A percentile compares a stretch with the other conserved stretches of the same genome.
These are phyloP conservation scores for Syrista parreyssii DNA, from an alignment of 2,888 invertebrate genomes.

Conservation along the genomic window DNA sequence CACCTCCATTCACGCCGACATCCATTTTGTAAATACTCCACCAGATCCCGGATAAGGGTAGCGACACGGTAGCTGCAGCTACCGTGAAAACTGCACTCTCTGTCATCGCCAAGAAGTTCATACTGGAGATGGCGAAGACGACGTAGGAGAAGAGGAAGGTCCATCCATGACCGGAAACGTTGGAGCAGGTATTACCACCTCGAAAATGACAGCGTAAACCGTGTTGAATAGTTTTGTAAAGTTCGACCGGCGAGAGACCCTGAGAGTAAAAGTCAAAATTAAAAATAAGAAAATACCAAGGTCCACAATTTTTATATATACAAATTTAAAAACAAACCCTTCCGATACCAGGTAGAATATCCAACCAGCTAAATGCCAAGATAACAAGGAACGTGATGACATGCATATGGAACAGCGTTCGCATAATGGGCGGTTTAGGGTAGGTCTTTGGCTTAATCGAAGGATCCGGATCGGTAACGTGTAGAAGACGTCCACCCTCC, in stretches of 20 bases:
- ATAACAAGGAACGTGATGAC: constrained; percentile 64
- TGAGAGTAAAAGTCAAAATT: constrained; percentile 10
- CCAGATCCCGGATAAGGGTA: constrained; percentile 71
- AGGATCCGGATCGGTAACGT: constrained; percentile 60
- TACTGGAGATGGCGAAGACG: constrained; percentile 65
- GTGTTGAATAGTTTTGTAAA: constrained; percentile 50
- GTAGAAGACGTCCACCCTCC: constrained; percentile 56
- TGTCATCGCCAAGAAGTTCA: constrained; percentile 69
- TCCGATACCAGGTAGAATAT: constrained; percentile 69
- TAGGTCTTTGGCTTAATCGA: constrained; percentile 54
- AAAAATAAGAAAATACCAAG: neutral
- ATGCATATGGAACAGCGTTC: constrained; percentile 66
- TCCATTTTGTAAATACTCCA: constrained; percentile 71
- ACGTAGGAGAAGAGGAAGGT: constrained; percentile 67
- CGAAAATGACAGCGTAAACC: constrained; percentile 59
- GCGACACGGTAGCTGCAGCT: constrained; percentile 68
- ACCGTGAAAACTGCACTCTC: constrained; percentile 72
- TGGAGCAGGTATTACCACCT: constrained; percentile 44
- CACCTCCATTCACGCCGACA: constrained; percentile 59
- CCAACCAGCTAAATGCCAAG: constrained; percentile 67
- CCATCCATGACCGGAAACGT: constrained; percentile 66
- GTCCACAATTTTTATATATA: neutral
- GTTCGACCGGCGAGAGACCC: constrained; percentile 53
- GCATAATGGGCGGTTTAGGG: constrained; percentile 56
- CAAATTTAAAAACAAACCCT: constrained; percentile 54